Base-by-base conservation (phyloP, 2,113 vertebrate species). In the Actenoides hombroni region DNA sequence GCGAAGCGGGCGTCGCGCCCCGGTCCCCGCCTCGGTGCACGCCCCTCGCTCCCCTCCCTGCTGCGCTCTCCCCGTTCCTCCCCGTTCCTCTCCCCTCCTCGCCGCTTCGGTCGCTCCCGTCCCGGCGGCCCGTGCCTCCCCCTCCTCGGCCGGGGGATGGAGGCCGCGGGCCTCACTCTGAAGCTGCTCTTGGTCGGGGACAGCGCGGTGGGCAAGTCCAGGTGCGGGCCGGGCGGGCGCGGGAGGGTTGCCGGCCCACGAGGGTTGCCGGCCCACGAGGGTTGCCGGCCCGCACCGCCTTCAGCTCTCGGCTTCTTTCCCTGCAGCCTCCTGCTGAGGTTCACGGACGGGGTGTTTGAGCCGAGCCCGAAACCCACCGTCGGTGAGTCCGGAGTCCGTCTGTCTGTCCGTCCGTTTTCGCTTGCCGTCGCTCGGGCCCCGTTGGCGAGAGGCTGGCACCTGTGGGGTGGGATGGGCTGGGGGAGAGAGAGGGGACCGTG, bases 141-240 rank as follows among this genome's bases (percentile, higher is more conserved):
- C 7, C 24, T 21, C 6, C 19, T 40, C 40, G 4, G 35, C 51
- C 13, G 19, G 74, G 75, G 35, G 2, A 90, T 85, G 65, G 65
- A 74, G 11, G 10, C 25, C 0, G 29, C 44, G 0, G 56, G 48
- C 14, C 74, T 87, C 21, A 74, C 95, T 0, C 60, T 96, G 88
- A 93, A 93, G 87, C 54, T 95, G 86, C 64, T 96, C 6, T 42
- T 94, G n/a, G 3, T 97, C 24, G 96, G 96, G 6, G 97, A 94
- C 82, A 96, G 96, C 77, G 92, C 54, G 16, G 94, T 93, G 85
- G 96, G 97, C 4, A 95, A 96, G 82, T 95, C 93, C 80, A 59
- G 97, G 97, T 95, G 80, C 77, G 37, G 59, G 6, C 14, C 11
- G 42, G 2, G 63, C 10, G 54, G 35, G 39, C 1, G 13, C 46